Conservation (phyloP, 2,888 invertebrate species). For the Agapostemon virescens region DNA sequence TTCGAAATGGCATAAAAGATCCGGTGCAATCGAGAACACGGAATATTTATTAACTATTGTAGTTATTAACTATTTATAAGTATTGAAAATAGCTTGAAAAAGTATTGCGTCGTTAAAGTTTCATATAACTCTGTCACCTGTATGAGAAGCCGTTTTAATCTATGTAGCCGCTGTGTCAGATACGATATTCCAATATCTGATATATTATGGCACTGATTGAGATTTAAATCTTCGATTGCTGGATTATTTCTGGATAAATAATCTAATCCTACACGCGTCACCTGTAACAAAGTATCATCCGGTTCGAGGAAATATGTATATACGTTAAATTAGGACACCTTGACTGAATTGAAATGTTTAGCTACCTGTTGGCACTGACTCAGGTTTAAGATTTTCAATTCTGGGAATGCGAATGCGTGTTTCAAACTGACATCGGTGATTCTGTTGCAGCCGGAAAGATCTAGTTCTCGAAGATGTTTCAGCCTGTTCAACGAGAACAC, state of each 20-base stretch:
- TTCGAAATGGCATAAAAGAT: background rate
- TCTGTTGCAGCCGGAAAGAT: constrained; percentile 86
- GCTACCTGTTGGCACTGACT: constrained; percentile 84
- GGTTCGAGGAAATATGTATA: background rate
- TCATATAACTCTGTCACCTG: constrained; percentile 78
- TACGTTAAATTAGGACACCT: background rate
- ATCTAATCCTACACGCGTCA: constrained; percentile 85
- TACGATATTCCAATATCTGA: constrained; percentile 84
- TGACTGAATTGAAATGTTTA: background rate
- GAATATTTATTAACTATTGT: no score
- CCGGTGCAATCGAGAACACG: background rate
- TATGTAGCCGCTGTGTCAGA: constrained; percentile 80
- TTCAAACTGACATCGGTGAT: constrained; percentile 88
- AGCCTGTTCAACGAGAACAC: constrained; percentile 69
- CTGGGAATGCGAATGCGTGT: constrained; percentile 86
- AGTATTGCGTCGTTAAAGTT: background rate
- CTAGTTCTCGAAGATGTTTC: constrained; percentile 83
- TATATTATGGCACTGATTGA: constrained; percentile 86
- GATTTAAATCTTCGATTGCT: constrained; percentile 86
- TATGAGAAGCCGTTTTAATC: constrained; percentile 83
- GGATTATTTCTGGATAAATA: constrained; percentile 85
- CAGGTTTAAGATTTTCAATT: constrained; percentile 84
- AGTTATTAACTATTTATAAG: no score
- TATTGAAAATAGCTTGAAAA: background rate
- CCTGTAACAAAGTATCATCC: constrained; percentile 74